Conservation (phyloP, 2,888 invertebrate genomes). For the Thecocarcelia acutangulata region DNA sequence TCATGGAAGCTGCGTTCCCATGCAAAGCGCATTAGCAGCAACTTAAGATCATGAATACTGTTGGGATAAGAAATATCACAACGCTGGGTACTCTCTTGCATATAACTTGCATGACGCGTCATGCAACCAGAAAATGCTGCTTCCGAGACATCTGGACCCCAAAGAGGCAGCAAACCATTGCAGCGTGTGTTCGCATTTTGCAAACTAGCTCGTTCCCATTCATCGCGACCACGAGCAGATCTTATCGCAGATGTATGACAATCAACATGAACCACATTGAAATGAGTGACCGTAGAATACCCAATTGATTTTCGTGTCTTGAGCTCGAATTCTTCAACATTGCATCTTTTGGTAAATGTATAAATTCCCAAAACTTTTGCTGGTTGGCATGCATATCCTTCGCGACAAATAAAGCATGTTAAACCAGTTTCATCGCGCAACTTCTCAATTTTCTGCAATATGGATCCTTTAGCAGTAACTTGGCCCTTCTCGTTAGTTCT, state of each 20-base stretch:
- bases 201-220: constrained; percentile 98
- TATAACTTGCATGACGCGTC: constrained; percentile 93
- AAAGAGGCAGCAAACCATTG: constrained; percentile 96
- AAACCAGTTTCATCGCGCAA: constrained; percentile 97
- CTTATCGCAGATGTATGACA: constrained; percentile 98
- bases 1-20: constrained; percentile 98
- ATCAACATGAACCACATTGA: constrained; percentile 98
- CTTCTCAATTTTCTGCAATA: constrained; percentile 96
- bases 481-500: constrained; percentile 98
- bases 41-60: constrained; percentile 94
- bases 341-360: constrained; percentile 97
- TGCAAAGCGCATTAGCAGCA: constrained; percentile 93
- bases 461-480: constrained; percentile 94
- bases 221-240: constrained; percentile 89
- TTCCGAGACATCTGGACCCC: constrained; percentile 97
- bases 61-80: constrained; percentile 81
- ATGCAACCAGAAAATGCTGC: constrained; percentile 96
- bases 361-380: constrained; percentile 97
- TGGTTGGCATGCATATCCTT: constrained; percentile 97
- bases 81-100: constrained; percentile 83
- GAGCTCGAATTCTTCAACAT: constrained; percentile 95
- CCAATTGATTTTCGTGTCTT: constrained; percentile 91
- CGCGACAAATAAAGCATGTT: constrained; percentile 98
- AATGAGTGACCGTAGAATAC: constrained; percentile 98
- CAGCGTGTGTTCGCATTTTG: constrained; percentile 99